Percentiles rank a stretch among this genome's conserved stretches.
These are phyloP conservation scores for Andricus grossulariae DNA, from an alignment of 1,140 invertebrate species.

Conservation along the genomic window DNA sequence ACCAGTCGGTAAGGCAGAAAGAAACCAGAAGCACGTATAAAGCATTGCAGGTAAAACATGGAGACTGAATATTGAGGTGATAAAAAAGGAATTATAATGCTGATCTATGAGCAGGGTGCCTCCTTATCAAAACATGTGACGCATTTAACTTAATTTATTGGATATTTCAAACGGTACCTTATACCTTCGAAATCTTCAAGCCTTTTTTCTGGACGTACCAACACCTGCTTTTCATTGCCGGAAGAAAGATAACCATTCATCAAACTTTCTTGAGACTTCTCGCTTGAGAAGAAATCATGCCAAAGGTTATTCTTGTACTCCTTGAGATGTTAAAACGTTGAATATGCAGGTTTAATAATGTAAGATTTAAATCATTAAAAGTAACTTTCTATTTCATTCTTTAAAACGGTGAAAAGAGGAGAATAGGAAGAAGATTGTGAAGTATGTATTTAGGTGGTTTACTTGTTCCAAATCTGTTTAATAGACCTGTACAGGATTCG, in stretches of 20 bases:
- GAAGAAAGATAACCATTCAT: conserved; percentile 2
- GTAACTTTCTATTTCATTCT: too few relatives aligned
- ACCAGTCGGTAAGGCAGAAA: not conserved
- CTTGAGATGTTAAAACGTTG: too few relatives aligned
- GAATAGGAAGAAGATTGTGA: too few relatives aligned
- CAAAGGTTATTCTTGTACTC: too few relatives aligned
- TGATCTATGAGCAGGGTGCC: not conserved
- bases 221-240: not conserved
- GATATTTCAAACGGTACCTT: not conserved
- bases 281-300: too few relatives aligned
- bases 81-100: not conserved
- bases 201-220: not conserved
- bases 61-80: not conserved
- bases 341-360: not conserved
- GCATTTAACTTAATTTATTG: not conserved
- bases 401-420: too few relatives aligned
- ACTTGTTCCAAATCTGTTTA: too few relatives aligned
- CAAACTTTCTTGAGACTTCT: not conserved
- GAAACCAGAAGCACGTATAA: conserved; percentile 12
- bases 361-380: not conserved
- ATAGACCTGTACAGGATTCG: too few relatives aligned
- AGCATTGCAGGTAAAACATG: conserved; percentile 4
- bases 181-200: not conserved
- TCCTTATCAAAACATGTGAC: not conserved
- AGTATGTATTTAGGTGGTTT: too few relatives aligned